These are phyloP conservation scores for Sarcoramphus papa DNA, from an alignment of 2,797 vertebrate species.

Conservation along the genomic window DNA sequence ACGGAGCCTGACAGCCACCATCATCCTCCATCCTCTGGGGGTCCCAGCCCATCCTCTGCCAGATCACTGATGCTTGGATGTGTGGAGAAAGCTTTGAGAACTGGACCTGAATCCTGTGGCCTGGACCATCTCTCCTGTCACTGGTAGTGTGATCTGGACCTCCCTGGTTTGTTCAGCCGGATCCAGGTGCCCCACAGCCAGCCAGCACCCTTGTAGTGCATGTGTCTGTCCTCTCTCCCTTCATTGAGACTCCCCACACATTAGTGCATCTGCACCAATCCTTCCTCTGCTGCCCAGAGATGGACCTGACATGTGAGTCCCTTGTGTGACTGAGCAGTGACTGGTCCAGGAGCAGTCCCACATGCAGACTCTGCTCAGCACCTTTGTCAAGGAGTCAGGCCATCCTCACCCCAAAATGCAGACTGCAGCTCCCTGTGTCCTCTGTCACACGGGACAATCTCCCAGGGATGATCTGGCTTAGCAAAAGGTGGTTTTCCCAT, in stretches of 20 bases:
- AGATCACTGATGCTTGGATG: not conserved
- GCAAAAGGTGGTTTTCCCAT: not conserved
- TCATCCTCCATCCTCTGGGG: not conserved
- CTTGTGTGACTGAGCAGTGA: not conserved
- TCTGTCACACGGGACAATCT: not conserved
- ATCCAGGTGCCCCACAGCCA: not conserved
- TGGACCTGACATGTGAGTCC: not conserved
- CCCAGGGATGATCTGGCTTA: not conserved
- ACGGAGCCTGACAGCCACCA: not conserved
- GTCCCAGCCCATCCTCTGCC: not conserved
- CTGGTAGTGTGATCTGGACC: not conserved
- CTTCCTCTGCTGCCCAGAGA: not conserved
- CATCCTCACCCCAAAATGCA: not conserved
- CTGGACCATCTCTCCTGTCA: not conserved
- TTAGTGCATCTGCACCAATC: not conserved
- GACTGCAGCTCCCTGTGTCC: not conserved
- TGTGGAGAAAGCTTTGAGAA: not conserved
- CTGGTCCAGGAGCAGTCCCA: not conserved
- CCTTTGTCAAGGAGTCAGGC: not conserved
- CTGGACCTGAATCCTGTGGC: not conserved
- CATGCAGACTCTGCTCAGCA: not conserved
- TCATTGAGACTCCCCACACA: not conserved
- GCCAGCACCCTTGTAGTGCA: not conserved
- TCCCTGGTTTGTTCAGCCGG: not conserved
- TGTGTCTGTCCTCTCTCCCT: not conserved